These are phyloP conservation scores for Formicarius rufipectus DNA, from an alignment of 2,113 vertebrate genomes.

Conservation along the genomic window DNA sequence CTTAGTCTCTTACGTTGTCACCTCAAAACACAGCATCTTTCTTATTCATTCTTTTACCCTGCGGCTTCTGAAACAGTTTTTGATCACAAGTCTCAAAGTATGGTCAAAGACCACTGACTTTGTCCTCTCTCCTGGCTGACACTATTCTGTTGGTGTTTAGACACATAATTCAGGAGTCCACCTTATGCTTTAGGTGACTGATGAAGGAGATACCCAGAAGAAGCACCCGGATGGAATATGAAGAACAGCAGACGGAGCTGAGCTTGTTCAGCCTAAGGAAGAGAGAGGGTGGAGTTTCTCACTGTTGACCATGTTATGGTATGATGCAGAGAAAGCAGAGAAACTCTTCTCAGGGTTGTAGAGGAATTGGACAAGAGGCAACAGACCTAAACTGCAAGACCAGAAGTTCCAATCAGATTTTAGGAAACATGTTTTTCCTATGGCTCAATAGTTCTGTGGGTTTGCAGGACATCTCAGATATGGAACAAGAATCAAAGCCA, in stretches of 20 bases:
- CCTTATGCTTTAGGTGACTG: background rate
- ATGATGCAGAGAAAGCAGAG: background rate
- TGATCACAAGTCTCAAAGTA: background rate
- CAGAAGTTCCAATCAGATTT: background rate
- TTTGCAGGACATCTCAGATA: background rate
- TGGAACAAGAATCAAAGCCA: background rate
- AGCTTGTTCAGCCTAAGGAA: background rate
- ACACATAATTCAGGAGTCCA: background rate
- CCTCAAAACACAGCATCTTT: background rate
- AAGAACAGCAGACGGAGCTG: background rate
- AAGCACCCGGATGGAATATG: background rate
- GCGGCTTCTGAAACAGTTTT: background rate
- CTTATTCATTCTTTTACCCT: background rate
- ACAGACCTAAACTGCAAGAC: background rate
- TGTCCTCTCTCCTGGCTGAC: background rate
- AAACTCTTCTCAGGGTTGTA: background rate
- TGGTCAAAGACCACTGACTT: rapidly evolving
- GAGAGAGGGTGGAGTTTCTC: background rate
- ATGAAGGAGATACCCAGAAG: background rate
- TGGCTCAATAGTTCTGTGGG: background rate
- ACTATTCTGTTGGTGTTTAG: background rate
- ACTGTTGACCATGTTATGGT: background rate
- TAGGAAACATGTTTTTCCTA: background rate
- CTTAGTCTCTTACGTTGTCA: background rate
- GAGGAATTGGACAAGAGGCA: background rate